Evolutionary conservation across 2,888 invertebrate genomes (phyloP), one percentile per base, ranked within the genome.

Genomic region (Zaprionus obscuricornis): DNA sequence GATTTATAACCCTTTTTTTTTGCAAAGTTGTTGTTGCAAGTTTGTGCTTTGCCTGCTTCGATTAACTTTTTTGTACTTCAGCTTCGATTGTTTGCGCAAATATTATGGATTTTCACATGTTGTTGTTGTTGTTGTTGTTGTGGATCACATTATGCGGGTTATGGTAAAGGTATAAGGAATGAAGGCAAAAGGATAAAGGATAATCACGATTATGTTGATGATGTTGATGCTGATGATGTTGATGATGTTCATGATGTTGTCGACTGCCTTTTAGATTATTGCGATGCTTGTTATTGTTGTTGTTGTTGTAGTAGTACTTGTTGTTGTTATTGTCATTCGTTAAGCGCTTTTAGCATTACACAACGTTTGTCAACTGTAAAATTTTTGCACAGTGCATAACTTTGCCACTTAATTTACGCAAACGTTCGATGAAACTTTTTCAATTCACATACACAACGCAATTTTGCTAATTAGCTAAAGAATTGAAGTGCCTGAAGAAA

Each of bases 41-140:
- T 66, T 64, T 57, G n/a, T 59, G 34, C 29, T 49, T 40, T 55
- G 46, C 57, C 51, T 49, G 36, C 50, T 66, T 74, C 67, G 75
- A 82, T 82, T 75, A 78, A 82, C 70, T 75, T 75, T 77, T 71
- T 65, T 47, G n/a, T n/a, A n/a, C n/a, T n/a, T n/a, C n/a, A 58
- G 59, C 55, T 45, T 62, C 54, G 40, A 63, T 76, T 62, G 57
- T 67, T 62, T 66, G 55, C 51, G 51, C 57, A 79, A 79, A 76
- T 70, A 67, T 73, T 70, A 73, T 73, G 63, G 81, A 67, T 71
- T 79, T 71, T 56, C 59, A 59, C 67, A 40, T 59, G 56, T 26
- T 54, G 20, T 39, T 45, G 34, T 24, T 37, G 43, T 27, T 40
- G 40, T 29, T 55, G 42, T 55, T 43, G 40, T 46, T 43, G 14